These are phyloP conservation scores for Nephrotoma flavescens DNA, from an alignment of 2,888 invertebrate species.

Conservation along the genomic window DNA sequence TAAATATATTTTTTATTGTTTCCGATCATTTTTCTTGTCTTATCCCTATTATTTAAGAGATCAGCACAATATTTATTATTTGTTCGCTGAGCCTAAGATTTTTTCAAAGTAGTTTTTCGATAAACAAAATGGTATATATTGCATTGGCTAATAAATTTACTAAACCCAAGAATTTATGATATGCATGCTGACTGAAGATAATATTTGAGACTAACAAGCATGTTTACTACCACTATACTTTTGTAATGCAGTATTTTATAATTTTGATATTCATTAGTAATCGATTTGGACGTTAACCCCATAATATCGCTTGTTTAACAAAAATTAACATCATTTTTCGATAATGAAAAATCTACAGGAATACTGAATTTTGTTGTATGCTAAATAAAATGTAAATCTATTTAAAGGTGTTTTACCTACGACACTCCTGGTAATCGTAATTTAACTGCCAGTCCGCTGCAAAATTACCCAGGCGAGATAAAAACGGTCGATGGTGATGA, in stretches of 20 bases:
- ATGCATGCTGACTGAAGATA: neutral
- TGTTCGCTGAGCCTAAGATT: neutral
- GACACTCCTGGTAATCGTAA: constrained; percentile 25
- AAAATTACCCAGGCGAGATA: neutral
- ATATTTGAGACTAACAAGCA: neutral
- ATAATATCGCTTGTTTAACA: neutral
- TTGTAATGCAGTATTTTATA: neutral
- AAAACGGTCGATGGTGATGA: neutral
- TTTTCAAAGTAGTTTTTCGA: neutral
- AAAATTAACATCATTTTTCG: neutral
- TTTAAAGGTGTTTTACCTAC: constrained; percentile 27
- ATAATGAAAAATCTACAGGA: neutral
- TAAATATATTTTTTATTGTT: neutral
- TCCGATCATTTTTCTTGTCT: neutral
- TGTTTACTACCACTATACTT: neutral
- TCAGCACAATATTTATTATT: neutral
- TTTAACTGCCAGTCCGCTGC: constrained; percentile 25
- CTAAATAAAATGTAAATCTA: neutral
- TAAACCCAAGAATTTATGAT: neutral
- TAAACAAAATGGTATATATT: neutral
- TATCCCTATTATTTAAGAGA: neutral
- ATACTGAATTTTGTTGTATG: neutral
- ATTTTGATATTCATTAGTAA: neutral
- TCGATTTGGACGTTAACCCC: neutral
- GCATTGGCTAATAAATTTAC: neutral